Evolutionary conservation across 2,797 vertebrate species (phyloP).

Genomic region (Clarias fuscus): DNA sequence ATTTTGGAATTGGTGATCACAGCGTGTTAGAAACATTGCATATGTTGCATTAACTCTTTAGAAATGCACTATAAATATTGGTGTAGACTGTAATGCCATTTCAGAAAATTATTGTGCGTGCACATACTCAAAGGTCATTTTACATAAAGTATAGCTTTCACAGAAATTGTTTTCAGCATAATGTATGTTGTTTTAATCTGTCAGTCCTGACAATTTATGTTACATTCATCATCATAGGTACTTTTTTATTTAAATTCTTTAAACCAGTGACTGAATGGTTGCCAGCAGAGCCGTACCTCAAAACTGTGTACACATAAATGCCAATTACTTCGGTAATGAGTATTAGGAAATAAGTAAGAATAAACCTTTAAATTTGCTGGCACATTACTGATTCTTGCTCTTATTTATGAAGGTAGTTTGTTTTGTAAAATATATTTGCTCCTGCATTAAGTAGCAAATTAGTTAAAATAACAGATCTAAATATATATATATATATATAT

Average conservation of each 20-base stretch:
- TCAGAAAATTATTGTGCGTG: background rate
- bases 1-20: background rate
- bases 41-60: background rate
- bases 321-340: background rate
- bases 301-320: background rate
- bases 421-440: background rate
- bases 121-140: background rate
- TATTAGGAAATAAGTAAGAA: background rate
- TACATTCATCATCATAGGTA: background rate
- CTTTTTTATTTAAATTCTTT: constrained; percentile 8
- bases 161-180: background rate
- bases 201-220: background rate
- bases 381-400: background rate
- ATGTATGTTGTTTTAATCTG: background rate
- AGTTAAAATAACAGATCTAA: background rate
- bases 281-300: background rate
- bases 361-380: background rate
- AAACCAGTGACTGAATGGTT: background rate
- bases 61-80: background rate
- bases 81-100: background rate
- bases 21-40: background rate
- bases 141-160: background rate
- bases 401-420: background rate
- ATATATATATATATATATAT: accelerated
- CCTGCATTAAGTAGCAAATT: background rate